These are phyloP conservation scores for Mobula hypostoma DNA, from an alignment of 2,113 vertebrate species.

Conservation along the genomic window DNA sequence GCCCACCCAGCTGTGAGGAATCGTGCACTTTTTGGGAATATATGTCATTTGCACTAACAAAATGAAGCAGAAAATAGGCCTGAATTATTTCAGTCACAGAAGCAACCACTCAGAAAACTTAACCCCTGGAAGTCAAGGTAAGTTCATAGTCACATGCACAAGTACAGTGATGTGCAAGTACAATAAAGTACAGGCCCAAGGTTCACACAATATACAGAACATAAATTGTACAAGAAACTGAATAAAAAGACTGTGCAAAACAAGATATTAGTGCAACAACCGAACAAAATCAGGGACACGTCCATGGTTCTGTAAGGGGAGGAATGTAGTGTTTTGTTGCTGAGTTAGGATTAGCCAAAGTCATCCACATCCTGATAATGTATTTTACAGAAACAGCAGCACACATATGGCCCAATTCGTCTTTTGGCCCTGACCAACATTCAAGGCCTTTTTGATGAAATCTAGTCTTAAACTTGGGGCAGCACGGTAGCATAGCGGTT, in stretches of 20 bases:
- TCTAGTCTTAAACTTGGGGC: not conserved
- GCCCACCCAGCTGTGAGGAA: not conserved
- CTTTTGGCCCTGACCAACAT: not conserved
- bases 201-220: too few relatives aligned
- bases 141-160: too few relatives aligned
- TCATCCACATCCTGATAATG: not conserved
- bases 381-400: not conserved
- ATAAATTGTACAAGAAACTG: too few relatives aligned
- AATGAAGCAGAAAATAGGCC: conserved; percentile 6
- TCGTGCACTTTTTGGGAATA: not conserved
- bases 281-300: too few relatives aligned
- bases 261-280: too few relatives aligned
- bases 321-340: too few relatives aligned
- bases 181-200: too few relatives aligned
- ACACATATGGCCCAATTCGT: not conserved
- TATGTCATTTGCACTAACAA: not conserved
- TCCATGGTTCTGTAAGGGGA: too few relatives aligned
- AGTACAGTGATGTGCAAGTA: too few relatives aligned
- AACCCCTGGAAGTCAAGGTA: not conserved
- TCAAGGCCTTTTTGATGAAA: not conserved
- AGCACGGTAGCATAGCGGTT: too few relatives aligned
- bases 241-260: too few relatives aligned
- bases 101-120: not conserved
- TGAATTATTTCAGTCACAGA: not conserved
- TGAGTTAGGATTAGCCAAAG: not conserved